Evolutionary conservation across 1,140 invertebrate genomes (phyloP).

Genomic region (Pseudomyrmex cubaensis): DNA sequence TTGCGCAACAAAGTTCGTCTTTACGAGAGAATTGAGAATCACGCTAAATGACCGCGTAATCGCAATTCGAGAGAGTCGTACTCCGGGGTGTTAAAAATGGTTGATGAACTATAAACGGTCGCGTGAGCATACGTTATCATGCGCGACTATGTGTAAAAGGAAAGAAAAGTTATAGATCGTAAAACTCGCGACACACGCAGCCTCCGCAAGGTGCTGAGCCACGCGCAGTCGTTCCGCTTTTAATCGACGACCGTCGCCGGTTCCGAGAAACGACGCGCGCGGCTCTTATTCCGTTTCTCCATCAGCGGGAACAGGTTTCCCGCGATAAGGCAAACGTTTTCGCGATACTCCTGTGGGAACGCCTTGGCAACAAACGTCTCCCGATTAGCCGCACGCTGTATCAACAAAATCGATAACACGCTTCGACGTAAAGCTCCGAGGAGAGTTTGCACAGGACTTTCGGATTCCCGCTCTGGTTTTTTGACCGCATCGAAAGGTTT

Average conservation of each 20-base stretch:
- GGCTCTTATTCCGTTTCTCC: constrained; percentile 13
- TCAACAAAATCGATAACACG: constrained; percentile 46
- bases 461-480: neutral
- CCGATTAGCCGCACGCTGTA: constrained; percentile 8
- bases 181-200: constrained; percentile 22
- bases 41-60: neutral
- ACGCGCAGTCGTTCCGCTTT: constrained; percentile 26
- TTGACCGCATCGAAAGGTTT: neutral
- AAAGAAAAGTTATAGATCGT: constrained; percentile 6
- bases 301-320: constrained; percentile 20
- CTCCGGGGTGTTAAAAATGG: neutral
- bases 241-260: constrained; percentile 27
- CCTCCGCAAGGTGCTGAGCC: neutral
- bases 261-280: constrained; percentile 11
- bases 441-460: constrained; percentile 16
- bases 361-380: constrained; percentile 7
- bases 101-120: constrained; percentile 37
- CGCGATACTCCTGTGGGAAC: constrained; percentile 28
- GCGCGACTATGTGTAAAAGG: neutral
- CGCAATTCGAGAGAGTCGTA: constrained; percentile 7
- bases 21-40: constrained; percentile 34
- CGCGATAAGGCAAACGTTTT: constrained; percentile 24
- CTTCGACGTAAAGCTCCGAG: constrained; percentile 3
- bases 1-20: neutral
- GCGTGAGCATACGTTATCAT: constrained; percentile 27